Percentiles rank a stretch among this genome's conserved stretches.
These are phyloP conservation scores for Chauna torquata DNA, from an alignment of 2,113 vertebrate species.

Conservation along the genomic window DNA sequence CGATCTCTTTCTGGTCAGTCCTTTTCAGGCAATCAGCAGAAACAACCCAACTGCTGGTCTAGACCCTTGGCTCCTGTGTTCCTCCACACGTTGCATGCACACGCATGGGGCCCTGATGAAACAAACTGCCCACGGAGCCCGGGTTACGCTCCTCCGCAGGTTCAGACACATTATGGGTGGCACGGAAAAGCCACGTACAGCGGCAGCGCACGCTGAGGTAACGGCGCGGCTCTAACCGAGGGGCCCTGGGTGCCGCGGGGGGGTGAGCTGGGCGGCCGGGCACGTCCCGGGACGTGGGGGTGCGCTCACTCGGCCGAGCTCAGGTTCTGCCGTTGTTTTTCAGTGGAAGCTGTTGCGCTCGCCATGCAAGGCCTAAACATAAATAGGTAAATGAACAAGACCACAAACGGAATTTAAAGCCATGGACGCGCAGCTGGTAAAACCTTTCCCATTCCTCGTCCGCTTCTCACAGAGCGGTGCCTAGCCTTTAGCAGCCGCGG, in stretches of 20 bases:
- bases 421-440: rapidly evolving
- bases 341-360: too few species aligned
- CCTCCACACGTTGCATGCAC: too few species aligned
- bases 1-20: rapidly evolving
- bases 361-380: neutral
- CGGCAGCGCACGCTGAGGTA: rapidly evolving
- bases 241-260: too few species aligned
- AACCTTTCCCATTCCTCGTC: rapidly evolving
- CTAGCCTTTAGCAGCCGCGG: neutral
- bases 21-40: neutral
- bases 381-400: neutral
- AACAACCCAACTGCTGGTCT: rapidly evolving
- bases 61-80: rapidly evolving
- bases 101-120: rapidly evolving
- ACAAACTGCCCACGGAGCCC: rapidly evolving
- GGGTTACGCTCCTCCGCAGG: rapidly evolving
- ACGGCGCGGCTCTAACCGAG: rapidly evolving
- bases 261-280: neutral
- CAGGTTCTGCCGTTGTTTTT: rapidly evolving
- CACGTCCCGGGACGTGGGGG: neutral
- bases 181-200: too few species aligned
- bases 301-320: neutral
- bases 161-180: rapidly evolving
- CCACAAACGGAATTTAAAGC: too few species aligned
- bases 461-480: neutral